Evolutionary conservation across 2,888 invertebrate genomes (phyloP).

Genomic region (Galerucella nymphaeae): DNA sequence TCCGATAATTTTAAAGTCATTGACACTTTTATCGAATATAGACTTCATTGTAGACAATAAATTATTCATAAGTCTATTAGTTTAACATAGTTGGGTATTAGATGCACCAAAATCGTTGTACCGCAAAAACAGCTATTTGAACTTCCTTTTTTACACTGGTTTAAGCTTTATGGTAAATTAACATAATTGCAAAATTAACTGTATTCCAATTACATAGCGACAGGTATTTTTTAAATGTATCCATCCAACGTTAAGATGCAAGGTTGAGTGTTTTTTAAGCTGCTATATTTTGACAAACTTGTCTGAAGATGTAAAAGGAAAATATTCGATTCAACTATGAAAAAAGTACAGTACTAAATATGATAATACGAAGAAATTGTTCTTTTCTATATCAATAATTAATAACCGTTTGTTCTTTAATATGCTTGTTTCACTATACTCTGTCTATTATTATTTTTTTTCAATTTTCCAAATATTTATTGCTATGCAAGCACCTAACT

Average conservation of each 20-base stretch:
- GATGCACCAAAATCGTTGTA: constrained; percentile 31
- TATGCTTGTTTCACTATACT: too few species aligned
- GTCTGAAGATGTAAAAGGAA: too few species aligned
- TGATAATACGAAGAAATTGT: too few species aligned
- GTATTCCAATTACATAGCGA: neutral
- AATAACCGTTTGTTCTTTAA: too few species aligned
- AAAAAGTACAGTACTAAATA: too few species aligned
- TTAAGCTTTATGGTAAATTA: constrained; percentile 24
- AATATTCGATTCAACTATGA: too few species aligned
- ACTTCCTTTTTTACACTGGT: constrained; percentile 25
- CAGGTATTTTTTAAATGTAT: neutral
- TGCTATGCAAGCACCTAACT: too few species aligned
- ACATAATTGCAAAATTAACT: neutral
- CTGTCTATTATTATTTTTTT: too few species aligned
- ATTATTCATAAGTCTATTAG: constrained; percentile 36
- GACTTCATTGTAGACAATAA: constrained; percentile 23
- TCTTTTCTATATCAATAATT: too few species aligned
- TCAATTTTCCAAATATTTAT: too few species aligned
- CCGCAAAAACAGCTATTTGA: constrained; percentile 33
- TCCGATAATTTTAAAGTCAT: constrained; percentile 4
- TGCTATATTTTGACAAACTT: too few species aligned
- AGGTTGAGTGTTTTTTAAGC: neutral
- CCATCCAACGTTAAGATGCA: neutral
- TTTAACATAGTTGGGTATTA: constrained; percentile 29
- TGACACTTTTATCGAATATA: constrained; percentile 26